These are phyloP conservation scores for Lordiphosa stackelbergi DNA, from an alignment of 1,140 invertebrate species.

Conservation along the genomic window DNA sequence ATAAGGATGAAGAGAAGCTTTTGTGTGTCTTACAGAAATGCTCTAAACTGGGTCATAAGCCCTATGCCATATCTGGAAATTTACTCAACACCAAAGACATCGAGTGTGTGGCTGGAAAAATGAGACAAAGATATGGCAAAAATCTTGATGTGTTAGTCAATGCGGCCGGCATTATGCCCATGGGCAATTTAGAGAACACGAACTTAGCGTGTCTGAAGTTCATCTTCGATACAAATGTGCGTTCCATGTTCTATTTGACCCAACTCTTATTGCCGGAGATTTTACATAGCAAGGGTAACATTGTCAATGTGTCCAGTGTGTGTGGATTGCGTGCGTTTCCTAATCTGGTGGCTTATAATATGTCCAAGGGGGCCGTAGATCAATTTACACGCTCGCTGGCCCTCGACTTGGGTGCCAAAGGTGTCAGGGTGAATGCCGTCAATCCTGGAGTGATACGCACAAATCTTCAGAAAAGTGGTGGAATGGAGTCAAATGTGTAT, in stretches of 20 bases:
- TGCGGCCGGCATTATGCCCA: slow-evolving; percentile 87
- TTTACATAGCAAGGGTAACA: slow-evolving; percentile 4
- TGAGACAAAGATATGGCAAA: slow-evolving; percentile 81
- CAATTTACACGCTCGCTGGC: slow-evolving; percentile 91
- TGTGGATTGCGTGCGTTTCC: slow-evolving; percentile 88
- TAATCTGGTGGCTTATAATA: slow-evolving; percentile 86
- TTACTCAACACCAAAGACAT: slow-evolving; percentile 84
- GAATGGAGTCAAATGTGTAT: slow-evolving; percentile 84
- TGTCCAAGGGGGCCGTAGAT: slow-evolving; percentile 92
- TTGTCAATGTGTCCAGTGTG: slow-evolving; percentile 83
- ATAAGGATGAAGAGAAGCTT: slow-evolving; percentile 84
- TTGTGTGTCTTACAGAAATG: slow-evolving; percentile 38
- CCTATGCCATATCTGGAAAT: slow-evolving; percentile 5
- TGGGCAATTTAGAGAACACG: slow-evolving; percentile 83
- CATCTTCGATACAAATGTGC: slow-evolving; percentile 90
- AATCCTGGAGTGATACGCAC: slow-evolving; percentile 88
- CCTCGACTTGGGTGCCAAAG: slow-evolving; percentile 87
- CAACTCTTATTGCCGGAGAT: slow-evolving; percentile 70
- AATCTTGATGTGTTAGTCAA: slow-evolving; percentile 87
- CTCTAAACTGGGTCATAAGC: slow-evolving; percentile 78
- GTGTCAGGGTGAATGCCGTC: slow-evolving; percentile 90
- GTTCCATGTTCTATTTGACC: slow-evolving; percentile 88
- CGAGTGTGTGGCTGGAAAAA: slow-evolving; percentile 83
- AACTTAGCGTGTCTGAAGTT: slow-evolving; percentile 89
- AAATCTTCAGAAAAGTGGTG: slow-evolving; percentile 85